phyloP scores from a whole-genome alignment of 2,113 vertebrate species.

The Dryoscopus gambensis region DNA sequence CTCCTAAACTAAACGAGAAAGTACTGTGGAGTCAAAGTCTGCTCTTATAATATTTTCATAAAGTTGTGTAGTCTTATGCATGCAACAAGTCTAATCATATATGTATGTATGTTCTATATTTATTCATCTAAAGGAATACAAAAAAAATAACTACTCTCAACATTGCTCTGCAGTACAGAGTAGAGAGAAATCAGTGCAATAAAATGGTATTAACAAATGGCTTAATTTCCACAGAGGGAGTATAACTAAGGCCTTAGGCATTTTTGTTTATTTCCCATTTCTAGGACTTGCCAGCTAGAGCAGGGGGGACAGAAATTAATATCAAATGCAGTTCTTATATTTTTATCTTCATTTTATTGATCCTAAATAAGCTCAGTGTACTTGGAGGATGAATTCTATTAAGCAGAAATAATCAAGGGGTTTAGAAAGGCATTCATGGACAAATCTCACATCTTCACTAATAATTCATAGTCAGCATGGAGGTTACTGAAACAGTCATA shows the following conservation, averaged over 20 bases:
- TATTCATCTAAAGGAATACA: neutral
- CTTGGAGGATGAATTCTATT: neutral
- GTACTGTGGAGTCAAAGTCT: neutral
- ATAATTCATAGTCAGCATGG: neutral
- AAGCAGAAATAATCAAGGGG: neutral
- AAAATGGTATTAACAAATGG: neutral
- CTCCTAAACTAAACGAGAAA: neutral
- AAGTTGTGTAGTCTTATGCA: neutral
- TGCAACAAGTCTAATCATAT: neutral
- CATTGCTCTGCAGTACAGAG: neutral
- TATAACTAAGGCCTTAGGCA: neutral
- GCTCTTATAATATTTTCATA: neutral
- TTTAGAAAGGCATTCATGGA: neutral
- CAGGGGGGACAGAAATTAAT: neutral
- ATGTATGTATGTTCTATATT: neutral
- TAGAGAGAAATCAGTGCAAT: neutral
- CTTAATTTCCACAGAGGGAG: neutral
- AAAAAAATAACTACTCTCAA: neutral
- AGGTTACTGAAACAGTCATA: neutral
- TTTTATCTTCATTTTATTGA: neutral
- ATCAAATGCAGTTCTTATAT: neutral
- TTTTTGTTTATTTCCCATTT: neutral
- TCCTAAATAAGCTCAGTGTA: neutral
- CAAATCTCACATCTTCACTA: neutral
- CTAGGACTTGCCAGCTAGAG: neutral